phyloP scores from a whole-genome alignment of 1,140 invertebrate genomes.

The Halesus radiatus region DNA sequence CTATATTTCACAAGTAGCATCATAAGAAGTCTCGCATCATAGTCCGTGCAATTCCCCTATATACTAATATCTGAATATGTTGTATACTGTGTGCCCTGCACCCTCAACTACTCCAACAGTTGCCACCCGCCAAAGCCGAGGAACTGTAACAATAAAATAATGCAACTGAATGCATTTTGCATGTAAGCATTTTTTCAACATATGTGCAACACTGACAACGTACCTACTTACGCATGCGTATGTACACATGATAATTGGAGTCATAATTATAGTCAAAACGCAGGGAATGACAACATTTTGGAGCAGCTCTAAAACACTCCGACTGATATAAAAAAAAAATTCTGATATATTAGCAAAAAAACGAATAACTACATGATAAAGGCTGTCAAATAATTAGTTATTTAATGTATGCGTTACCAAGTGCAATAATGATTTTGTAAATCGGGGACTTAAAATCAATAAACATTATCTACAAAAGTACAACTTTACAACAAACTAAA shows the following conservation, averaged over 20 bases:
- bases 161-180: slow-evolving; percentile 33
- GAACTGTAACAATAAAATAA: slow-evolving; percentile 27
- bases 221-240: slow-evolving; percentile 31
- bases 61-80: not conserved
- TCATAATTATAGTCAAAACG: slow-evolving; percentile 36
- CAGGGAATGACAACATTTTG: slow-evolving; percentile 6
- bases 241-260: slow-evolving; percentile 28
- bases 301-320: too few relatives aligned
- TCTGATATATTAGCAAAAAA: too few relatives aligned
- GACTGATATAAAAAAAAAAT: too few relatives aligned
- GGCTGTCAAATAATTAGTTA: too few relatives aligned
- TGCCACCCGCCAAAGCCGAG: slow-evolving; percentile 4
- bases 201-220: not conserved
- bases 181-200: slow-evolving; percentile 28
- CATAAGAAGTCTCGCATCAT: too few relatives aligned
- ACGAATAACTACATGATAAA: too few relatives aligned
- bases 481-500: too few relatives aligned
- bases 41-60: not conserved
- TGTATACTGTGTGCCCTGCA: not conserved
- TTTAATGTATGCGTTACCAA: too few relatives aligned
- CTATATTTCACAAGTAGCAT: too few relatives aligned
- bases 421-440: too few relatives aligned
- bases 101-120: not conserved
- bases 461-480: too few relatives aligned
- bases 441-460: too few relatives aligned